Base-by-base conservation (phyloP, 2,113 vertebrate species). In the Motacilla tschutschensis region DNA sequence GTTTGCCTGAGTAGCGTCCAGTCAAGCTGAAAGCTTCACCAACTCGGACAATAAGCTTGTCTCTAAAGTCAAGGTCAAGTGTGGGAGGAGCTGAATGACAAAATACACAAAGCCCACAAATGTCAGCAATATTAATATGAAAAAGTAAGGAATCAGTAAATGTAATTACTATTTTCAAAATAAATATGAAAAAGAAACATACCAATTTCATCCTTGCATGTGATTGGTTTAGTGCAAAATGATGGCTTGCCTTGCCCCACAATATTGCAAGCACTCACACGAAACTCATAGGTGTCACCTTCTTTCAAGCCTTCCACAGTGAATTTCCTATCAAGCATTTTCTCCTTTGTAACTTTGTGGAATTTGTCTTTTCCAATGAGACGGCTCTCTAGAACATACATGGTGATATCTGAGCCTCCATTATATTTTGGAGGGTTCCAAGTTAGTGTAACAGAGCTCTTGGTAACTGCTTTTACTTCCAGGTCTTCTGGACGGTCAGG, bases 351-450 rank as follows among this genome's bases (percentile, higher is more conserved):
- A 86, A 99, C 92, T 95, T 93, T 98, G 67, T 94, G 96, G 91
- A 98, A 99, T 94, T 98, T 99, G 89, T 99, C 99, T 95, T 99
- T 99, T 89, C 99, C 99, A 70, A 99, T 99, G 81, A 98, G 98
- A 41, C 99, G 98, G 18, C 98, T 98, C 94, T 99, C 99, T 65
- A 99, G 87, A 84, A 99, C 94, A 8, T 99, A 99, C 97, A 98
- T 98, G 53, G 97, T 99, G 90, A 99, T 98, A 85, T 99, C 99
- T 4, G 98, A 98, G 53, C 99, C 99, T 5, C 99, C 99, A 10
- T 99, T 98, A 51, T 97, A 98, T 91, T 98, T 98, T 31, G 99
- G 99, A 60, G 98, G 98, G 64, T 99, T 99, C 99, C 99, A 99
- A 67, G 97, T 97, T 70, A 99, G 40, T 40, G 96, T 97, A 90